These are phyloP conservation scores for Antitype chi DNA, from an alignment of 2,888 invertebrate genomes.

Conservation along the genomic window DNA sequence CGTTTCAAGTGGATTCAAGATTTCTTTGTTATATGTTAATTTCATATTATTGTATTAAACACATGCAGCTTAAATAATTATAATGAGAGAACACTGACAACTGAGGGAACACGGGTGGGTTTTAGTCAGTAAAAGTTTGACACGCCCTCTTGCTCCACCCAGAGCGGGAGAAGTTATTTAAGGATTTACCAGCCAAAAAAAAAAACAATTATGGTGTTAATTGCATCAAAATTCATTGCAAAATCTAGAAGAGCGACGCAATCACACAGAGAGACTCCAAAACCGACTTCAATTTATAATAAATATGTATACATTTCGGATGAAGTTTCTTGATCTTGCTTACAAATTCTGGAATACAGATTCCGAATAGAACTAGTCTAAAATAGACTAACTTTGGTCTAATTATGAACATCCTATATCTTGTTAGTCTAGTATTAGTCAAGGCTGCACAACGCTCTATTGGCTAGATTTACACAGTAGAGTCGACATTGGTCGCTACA, in stretches of 20 bases:
- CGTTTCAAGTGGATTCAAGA: not conserved
- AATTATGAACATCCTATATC: not conserved
- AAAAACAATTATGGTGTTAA: too few relatives aligned
- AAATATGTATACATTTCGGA: not conserved
- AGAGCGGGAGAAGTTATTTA: too few relatives aligned
- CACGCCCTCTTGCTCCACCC: too few relatives aligned
- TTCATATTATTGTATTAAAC: too few relatives aligned
- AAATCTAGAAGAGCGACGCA: not conserved
- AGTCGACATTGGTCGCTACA: constrained; percentile 6
- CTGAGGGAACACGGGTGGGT: too few relatives aligned
- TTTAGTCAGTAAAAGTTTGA: too few relatives aligned
- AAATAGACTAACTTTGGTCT: not conserved
- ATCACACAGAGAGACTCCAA: not conserved
- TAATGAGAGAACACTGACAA: too few relatives aligned
- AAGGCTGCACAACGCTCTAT: not conserved
- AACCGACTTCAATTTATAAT: not conserved
- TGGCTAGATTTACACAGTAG: constrained; percentile 25
- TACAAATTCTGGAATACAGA: not conserved
- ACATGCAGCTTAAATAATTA: too few relatives aligned
- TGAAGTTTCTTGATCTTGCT: not conserved
- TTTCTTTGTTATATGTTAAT: too few relatives aligned
- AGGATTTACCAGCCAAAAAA: too few relatives aligned
- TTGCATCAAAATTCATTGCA: not conserved
- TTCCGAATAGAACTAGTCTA: not conserved
- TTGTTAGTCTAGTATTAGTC: constrained; percentile 18